Conservation (phyloP, 1,140 invertebrate genomes). For the Atta cephalotes region DNA sequence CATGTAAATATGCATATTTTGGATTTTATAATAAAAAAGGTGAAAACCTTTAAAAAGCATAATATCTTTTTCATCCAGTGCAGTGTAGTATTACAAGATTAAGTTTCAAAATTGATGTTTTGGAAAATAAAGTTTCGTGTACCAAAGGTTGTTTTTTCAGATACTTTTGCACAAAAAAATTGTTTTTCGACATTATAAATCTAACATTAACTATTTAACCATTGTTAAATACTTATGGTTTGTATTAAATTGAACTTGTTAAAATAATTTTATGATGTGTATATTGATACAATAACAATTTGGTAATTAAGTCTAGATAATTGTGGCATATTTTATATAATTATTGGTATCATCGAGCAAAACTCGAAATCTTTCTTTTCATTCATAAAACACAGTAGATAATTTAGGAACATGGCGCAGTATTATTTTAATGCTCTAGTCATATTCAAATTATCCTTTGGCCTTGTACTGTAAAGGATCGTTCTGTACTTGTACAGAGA, state of each 20-base stretch:
- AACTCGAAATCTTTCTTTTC: neutral
- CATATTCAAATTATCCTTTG: slow-evolving; percentile 18
- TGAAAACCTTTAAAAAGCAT: neutral
- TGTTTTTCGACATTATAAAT: neutral
- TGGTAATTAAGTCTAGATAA: neutral
- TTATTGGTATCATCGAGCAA: neutral
- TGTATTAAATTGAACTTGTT: neutral
- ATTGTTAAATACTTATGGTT: neutral
- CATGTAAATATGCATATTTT: slow-evolving; percentile 3
- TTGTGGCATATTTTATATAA: neutral
- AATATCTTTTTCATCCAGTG: neutral
- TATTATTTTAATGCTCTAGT: slow-evolving; percentile 29
- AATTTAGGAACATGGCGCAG: neutral
- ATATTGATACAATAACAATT: neutral
- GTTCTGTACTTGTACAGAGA: neutral
- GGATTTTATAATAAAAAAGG: neutral
- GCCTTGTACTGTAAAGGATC: neutral
- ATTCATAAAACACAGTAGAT: neutral
- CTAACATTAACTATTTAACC: too few species aligned
- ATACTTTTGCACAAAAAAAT: neutral
- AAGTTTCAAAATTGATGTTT: slow-evolving; percentile 15
- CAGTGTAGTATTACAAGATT: slow-evolving; percentile 11
- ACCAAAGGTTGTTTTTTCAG: neutral
- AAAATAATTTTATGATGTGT: neutral
- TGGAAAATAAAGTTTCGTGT: neutral